phyloP scores from a whole-genome alignment of 2,113 vertebrate species.

The Python bivittatus region DNA sequence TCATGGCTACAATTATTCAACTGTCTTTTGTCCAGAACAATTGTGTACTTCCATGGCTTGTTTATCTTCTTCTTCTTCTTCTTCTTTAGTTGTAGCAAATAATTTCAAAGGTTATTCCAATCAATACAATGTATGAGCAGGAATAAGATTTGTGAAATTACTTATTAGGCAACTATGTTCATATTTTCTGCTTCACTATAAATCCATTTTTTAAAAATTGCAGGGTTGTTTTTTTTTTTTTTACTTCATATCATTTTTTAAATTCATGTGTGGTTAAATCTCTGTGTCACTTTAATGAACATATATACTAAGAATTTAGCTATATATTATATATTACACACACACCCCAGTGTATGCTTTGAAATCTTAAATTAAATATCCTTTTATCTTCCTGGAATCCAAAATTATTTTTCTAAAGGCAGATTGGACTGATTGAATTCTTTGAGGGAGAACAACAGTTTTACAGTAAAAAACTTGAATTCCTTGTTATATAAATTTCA shows the following conservation, averaged over 20 bases:
- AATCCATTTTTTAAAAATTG: constrained; percentile 66
- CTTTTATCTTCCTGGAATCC: constrained; percentile 47
- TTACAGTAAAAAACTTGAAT: constrained; percentile 47
- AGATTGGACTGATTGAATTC: constrained; percentile 56
- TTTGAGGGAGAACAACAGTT: constrained; percentile 55
- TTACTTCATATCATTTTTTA: constrained; percentile 51
- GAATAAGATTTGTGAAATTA: constrained; percentile 75
- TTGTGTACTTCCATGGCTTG: constrained; percentile 80
- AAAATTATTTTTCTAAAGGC: constrained; percentile 46
- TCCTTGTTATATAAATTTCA: constrained; percentile 36
- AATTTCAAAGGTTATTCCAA: constrained; percentile 74
- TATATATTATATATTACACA: constrained; percentile 42
- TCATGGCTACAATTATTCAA: constrained; percentile 83
- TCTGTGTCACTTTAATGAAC: constrained; percentile 17
- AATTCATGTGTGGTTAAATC: constrained; percentile 45
- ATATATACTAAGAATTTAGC: constrained; percentile 39
- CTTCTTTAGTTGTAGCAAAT: constrained; percentile 66
- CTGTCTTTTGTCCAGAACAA: constrained; percentile 80
- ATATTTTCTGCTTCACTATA: constrained; percentile 54
- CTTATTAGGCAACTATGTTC: constrained; percentile 66
- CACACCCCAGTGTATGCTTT: constrained; percentile 35
- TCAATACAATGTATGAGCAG: constrained; percentile 58
- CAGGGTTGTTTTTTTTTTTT: constrained; percentile 42
- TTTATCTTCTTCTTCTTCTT: constrained; percentile 77
- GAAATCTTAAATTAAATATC: constrained; percentile 33